Conservation (phyloP, 2,797 vertebrate genomes). For the Periparus ater region DNA sequence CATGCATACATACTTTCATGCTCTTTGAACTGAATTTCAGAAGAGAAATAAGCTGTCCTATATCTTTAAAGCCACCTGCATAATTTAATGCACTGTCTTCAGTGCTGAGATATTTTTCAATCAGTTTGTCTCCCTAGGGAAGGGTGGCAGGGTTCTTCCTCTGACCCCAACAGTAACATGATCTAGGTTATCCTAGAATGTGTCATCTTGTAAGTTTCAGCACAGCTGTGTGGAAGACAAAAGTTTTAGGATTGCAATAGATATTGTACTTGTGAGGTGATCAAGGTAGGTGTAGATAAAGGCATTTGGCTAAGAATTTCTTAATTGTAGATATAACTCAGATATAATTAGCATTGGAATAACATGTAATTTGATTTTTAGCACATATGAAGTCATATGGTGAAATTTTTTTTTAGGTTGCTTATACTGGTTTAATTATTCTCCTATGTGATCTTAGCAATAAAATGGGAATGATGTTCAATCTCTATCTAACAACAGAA, state of each 20-base stretch:
- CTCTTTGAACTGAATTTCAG: slow-evolving; percentile 23
- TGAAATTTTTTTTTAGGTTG: neutral
- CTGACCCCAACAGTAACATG: neutral
- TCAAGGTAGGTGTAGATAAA: neutral
- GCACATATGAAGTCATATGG: neutral
- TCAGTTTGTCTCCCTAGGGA: neutral
- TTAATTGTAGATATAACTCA: neutral
- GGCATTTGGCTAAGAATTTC: neutral
- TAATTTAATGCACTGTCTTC: neutral
- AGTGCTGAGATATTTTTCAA: neutral
- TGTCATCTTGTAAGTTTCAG: neutral
- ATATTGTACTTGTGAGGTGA: neutral
- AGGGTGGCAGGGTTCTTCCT: neutral
- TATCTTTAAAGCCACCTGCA: neutral
- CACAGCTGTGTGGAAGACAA: neutral
- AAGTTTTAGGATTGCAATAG: neutral
- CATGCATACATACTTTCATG: neutral
- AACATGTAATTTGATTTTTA: neutral
- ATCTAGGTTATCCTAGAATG: neutral
- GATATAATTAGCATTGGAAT: neutral
- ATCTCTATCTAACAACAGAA: neutral
- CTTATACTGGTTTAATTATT: neutral
- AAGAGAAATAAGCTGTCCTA: neutral
- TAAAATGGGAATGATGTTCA: neutral
- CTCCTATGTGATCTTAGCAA: neutral